Evolutionary conservation across 64 coral and sea anemone species (phyloP).

Genomic region (Orbicella faveolata): DNA sequence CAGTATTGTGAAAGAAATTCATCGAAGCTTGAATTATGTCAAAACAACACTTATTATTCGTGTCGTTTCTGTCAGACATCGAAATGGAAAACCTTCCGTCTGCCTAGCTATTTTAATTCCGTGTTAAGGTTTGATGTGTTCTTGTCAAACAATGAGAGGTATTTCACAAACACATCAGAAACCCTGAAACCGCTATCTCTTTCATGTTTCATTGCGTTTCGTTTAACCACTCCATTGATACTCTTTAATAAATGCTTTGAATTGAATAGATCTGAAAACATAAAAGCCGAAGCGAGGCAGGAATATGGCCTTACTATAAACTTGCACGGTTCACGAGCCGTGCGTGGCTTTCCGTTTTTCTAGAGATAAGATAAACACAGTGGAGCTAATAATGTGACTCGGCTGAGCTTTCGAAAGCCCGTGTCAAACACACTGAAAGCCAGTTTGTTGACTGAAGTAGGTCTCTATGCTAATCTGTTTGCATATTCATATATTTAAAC

Average conservation of each 20-base stretch:
- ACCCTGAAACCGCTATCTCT: background rate
- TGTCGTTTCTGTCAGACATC: slow-evolving; percentile 6
- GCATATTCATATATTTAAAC: too few relatives aligned
- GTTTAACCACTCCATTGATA: background rate
- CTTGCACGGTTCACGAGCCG: too few relatives aligned
- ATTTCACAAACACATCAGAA: background rate
- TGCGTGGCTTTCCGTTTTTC: background rate
- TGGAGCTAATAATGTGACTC: too few relatives aligned
- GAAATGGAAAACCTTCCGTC: background rate
- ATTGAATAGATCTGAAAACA: background rate
- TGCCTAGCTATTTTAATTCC: background rate
- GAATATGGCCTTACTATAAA: background rate
- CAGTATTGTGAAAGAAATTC: background rate
- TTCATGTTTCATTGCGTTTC: background rate
- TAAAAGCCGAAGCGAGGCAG: background rate
- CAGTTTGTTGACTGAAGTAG: too few relatives aligned
- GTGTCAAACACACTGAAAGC: too few relatives aligned
- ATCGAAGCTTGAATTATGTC: slow-evolving; percentile 7
- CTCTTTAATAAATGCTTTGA: background rate
- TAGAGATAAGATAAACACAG: background rate
- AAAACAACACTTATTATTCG: background rate
- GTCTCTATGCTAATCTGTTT: too few relatives aligned
- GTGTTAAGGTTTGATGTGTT: background rate
- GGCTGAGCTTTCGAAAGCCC: too few relatives aligned
- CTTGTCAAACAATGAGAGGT: background rate